Conservation (phyloP, 2,888 invertebrate species). For the Netelia virgata region DNA sequence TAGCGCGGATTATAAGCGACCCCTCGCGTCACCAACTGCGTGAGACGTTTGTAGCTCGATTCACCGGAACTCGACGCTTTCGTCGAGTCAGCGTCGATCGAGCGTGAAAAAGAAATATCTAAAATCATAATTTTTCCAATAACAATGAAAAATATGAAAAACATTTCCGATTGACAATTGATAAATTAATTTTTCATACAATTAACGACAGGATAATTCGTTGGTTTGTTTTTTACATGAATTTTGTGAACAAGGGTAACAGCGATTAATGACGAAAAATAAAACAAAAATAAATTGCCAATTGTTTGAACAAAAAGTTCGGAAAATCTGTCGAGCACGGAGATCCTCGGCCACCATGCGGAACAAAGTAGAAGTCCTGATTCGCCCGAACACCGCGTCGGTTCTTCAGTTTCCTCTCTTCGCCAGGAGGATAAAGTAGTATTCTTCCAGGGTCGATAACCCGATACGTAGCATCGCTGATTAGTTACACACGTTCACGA, state of each 20-base stretch:
- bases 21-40: constrained; percentile 66
- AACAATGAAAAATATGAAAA: not conserved
- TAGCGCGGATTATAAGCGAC: constrained; percentile 80
- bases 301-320: not conserved
- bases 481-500: not conserved
- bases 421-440: constrained; percentile 53
- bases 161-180: too few species aligned
- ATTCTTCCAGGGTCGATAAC: constrained; percentile 37
- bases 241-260: not conserved
- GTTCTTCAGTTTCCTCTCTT: constrained; percentile 72
- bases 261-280: not conserved
- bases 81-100: not conserved
- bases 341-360: constrained; percentile 77
- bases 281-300: not conserved
- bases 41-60: constrained; percentile 12
- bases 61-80: constrained; percentile 23
- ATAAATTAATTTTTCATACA: not conserved
- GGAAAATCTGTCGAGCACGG: constrained; percentile 32
- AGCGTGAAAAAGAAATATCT: not conserved
- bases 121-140: not conserved
- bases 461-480: not conserved
- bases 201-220: not conserved
- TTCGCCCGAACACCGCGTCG: constrained; percentile 67
- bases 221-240: not conserved
- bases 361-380: constrained; percentile 69